Evolutionary conservation across 2,888 invertebrate species (phyloP), one percentile per base, ranked within the genome.

Genomic region (Caprella mutica): DNA sequence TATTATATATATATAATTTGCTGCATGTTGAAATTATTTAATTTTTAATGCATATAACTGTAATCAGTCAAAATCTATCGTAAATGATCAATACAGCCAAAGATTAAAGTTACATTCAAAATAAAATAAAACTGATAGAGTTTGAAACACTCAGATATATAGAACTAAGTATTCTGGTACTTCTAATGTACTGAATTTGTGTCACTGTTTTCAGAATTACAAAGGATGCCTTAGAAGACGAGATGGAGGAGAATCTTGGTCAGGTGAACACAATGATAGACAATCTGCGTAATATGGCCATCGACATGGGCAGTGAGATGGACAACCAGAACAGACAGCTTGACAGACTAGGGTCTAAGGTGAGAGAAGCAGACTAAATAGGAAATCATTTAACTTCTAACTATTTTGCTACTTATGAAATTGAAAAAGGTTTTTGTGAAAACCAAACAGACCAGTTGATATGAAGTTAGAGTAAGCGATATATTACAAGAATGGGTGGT

Each of bases 241-340:
- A 98, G 76, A 98, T 98, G 97, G 98, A 98, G 73, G 91, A 97
- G 65, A 98, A 98, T 76, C 85, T 98, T 81, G 87, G 87, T 8
- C 92, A 96, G 73, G 94, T 97, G 66, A 88, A 88, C 75, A 91
- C 91, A 48, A 96, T 97, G 93, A 86, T 97, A 70, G 93, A 94
- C 52, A 98, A 98, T 75, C 79, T 98, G 70, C 86, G 96, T 71
- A 98, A 98, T 78, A 98, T 98, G 98, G 98, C 98, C 53, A 83
- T 98, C 67, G 98, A 98, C 75, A 98, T 98, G 97, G 96, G 96
- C 69, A 93, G 89, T 67, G 96, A 97, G 74, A 81, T 96, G 67
- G 88, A 90, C 76, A 92, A 94, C 77, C 98, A 98, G 78, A 98
- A 98, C 77, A 80, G 85, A 72, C 97, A 97, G 77, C 78, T 98